Evolutionary conservation across 2,797 vertebrate genomes (phyloP).

Genomic region (Coilia nasus): DNA sequence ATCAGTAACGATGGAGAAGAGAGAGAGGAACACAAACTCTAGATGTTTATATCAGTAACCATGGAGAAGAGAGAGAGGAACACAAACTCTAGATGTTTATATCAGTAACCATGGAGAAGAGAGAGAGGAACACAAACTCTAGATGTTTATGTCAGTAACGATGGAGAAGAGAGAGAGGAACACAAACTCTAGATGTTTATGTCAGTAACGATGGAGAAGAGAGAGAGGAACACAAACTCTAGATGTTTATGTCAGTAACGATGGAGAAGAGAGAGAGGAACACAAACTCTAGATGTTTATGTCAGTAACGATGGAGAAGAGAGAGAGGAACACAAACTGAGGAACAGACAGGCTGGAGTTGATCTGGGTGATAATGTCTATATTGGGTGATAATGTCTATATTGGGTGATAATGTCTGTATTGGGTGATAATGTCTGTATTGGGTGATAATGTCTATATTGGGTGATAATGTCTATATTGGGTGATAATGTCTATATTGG

Average conservation of each 20-base stretch:
- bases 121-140: no score
- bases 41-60: neutral
- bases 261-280: no score
- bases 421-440: no score
- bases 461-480: no score
- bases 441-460: no score
- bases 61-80: no score
- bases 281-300: neutral
- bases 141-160: neutral
- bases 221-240: no score
- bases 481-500: no score
- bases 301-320: neutral
- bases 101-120: neutral
- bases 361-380: neutral
- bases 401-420: no score
- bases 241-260: neutral
- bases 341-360: neutral
- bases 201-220: neutral
- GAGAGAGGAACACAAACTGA: no score
- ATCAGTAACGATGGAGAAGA: neutral
- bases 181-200: neutral
- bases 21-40: no score
- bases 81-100: neutral
- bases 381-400: neutral
- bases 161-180: no score